A percentile compares a stretch with the other conserved stretches of the same genome.
These are phyloP conservation scores for Muricea muricata DNA, from an alignment of 92 coral and sea anemone species.

Conservation along the genomic window DNA sequence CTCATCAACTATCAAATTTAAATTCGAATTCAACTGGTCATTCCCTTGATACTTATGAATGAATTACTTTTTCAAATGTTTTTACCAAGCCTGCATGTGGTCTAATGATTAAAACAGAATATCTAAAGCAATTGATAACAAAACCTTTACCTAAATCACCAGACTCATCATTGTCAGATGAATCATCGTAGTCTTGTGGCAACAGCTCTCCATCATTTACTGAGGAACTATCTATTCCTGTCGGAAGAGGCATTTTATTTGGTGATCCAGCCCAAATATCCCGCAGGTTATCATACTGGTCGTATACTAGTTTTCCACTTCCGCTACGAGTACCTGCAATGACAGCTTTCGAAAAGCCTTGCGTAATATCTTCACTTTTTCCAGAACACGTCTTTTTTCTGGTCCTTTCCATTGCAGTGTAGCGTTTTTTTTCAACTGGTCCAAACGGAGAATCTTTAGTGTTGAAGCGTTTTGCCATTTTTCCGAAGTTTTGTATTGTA, in stretches of 20 bases:
- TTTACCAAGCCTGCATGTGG: not conserved
- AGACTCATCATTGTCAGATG: not conserved
- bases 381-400: constrained; percentile 59
- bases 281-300: constrained; percentile 3
- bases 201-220: not conserved
- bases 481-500: too few relatives aligned
- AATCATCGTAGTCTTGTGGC: not conserved
- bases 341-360: not conserved
- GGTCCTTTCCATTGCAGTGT: constrained; percentile 25
- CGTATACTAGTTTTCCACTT: constrained; percentile 56
- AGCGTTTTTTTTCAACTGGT: too few relatives aligned
- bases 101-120: not conserved
- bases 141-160: not conserved
- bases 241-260: constrained; percentile 49
- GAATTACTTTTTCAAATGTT: not conserved
- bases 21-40: too few relatives aligned
- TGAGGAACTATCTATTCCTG: constrained; percentile 53
- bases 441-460: too few relatives aligned
- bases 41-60: too few relatives aligned
- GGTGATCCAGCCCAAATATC: constrained; percentile 52
- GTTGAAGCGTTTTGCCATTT: too few relatives aligned
- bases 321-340: constrained; percentile 57
- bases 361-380: constrained; percentile 36
- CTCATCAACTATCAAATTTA: too few relatives aligned
- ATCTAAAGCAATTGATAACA: not conserved